Evolutionary conservation across 2,888 invertebrate genomes (phyloP).

Genomic region (Archaeoteleia sp.): DNA sequence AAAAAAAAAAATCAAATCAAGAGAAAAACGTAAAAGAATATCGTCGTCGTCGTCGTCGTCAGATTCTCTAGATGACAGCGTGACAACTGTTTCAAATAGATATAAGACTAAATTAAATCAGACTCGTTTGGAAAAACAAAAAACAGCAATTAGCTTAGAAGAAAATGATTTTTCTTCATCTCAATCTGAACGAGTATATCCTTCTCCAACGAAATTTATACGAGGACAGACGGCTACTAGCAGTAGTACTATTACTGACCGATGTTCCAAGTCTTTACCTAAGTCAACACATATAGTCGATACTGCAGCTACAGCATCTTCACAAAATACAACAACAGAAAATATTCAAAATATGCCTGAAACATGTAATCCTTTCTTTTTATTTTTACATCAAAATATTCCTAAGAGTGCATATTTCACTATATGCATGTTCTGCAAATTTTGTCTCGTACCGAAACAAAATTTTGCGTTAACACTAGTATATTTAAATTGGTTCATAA

Average conservation of each 20-base stretch:
- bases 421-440: no score
- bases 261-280: neutral
- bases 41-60: neutral
- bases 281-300: neutral
- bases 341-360: no score
- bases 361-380: no score
- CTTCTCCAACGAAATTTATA: neutral
- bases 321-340: no score
- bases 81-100: neutral
- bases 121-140: neutral
- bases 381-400: no score
- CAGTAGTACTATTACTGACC: neutral
- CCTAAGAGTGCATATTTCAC: no score
- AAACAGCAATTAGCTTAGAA: neutral
- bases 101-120: neutral
- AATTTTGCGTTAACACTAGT: no score
- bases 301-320: neutral
- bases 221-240: neutral
- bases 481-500: no score
- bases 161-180: neutral
- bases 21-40: neutral
- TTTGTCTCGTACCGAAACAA: no score
- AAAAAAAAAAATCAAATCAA: neutral
- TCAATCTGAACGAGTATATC: neutral
- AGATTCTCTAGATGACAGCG: neutral